A percentile compares a stretch with the other conserved stretches of the same genome.
Evolutionary conservation across 2,888 invertebrate species (phyloP).

Genomic region (Carcina quercana): DNA sequence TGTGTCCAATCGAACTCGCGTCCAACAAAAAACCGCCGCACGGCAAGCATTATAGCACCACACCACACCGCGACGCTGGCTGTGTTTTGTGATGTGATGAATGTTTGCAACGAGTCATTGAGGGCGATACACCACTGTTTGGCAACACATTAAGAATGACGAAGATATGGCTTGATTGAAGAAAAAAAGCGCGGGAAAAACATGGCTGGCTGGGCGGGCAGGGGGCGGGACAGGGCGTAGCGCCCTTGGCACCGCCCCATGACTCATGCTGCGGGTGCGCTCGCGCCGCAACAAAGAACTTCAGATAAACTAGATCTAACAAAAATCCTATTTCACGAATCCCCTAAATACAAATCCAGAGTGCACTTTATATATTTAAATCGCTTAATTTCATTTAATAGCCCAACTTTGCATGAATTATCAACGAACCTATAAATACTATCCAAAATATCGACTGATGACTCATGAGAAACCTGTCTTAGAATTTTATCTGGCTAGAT

Average conservation of each 20-base stretch:
- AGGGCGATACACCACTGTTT: slow-evolving; percentile 48
- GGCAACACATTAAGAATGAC: slow-evolving; percentile 60
- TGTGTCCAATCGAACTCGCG: slow-evolving; percentile 1
- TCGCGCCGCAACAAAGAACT: slow-evolving; percentile 35
- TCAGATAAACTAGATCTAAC: background rate
- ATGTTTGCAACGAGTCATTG: slow-evolving; percentile 27
- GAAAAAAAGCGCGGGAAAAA: slow-evolving; percentile 68
- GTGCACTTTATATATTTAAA: too few species aligned
- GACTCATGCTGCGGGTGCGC: slow-evolving; percentile 51
- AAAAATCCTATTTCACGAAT: background rate
- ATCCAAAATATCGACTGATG: background rate
- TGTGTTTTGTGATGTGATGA: slow-evolving; percentile 20
- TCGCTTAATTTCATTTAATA: too few species aligned
- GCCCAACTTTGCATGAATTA: too few species aligned
- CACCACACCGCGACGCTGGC: background rate
- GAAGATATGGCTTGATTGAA: slow-evolving; percentile 38
- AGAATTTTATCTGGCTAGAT: slow-evolving; percentile 3
- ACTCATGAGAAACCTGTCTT: slow-evolving; percentile 6
- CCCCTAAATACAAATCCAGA: too few species aligned
- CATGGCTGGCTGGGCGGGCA: slow-evolving; percentile 61
- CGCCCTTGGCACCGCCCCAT: slow-evolving; percentile 67
- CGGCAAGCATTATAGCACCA: too few species aligned
- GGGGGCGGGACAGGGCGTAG: slow-evolving; percentile 57
- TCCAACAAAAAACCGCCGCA: slow-evolving; percentile 5
- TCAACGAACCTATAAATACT: too few species aligned